Percentiles rank a stretch among this genome's conserved stretches.
Evolutionary conservation across 92 coral and sea anemone genomes (phyloP).

Genomic region (Palythoa caribaeorum): DNA sequence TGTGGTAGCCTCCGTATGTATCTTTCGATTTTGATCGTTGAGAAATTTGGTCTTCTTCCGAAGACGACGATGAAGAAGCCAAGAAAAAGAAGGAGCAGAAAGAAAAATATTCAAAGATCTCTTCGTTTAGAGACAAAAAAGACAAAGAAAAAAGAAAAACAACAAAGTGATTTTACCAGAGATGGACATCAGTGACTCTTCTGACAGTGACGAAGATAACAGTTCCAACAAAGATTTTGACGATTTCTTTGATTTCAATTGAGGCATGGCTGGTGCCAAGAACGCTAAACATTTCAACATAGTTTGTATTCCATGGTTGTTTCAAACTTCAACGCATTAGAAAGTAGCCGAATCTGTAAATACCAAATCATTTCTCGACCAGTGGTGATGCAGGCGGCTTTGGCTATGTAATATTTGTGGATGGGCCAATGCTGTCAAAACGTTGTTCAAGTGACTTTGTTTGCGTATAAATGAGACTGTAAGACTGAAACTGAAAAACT

Average conservation of each 20-base stretch:
- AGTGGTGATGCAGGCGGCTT: no score
- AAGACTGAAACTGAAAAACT: no score
- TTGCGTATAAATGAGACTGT: no score
- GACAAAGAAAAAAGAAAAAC: constrained; percentile 34
- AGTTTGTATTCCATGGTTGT: no score
- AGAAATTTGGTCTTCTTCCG: constrained; percentile 90
- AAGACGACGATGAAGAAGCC: constrained; percentile 70
- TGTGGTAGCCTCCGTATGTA: constrained; percentile 75
- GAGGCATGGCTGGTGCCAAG: neutral
- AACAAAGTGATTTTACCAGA: constrained; percentile 74
- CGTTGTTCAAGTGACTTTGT: no score
- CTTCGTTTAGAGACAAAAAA: constrained; percentile 6
- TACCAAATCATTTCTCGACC: no score
- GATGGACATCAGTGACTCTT: constrained; percentile 72
- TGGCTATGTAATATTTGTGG: no score
- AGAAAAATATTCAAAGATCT: constrained; percentile 67
- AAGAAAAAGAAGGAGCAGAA: constrained; percentile 38
- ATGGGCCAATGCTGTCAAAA: no score
- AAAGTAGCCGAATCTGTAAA: no score
- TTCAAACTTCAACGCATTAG: no score
- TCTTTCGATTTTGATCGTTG: constrained; percentile 91
- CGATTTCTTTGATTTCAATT: constrained; percentile 32
- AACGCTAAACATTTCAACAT: no score
- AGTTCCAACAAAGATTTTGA: constrained; percentile 19
- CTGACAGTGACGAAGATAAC: constrained; percentile 35